These are phyloP conservation scores for Apantesis nais DNA, from an alignment of 2,888 invertebrate species.

Conservation along the genomic window DNA sequence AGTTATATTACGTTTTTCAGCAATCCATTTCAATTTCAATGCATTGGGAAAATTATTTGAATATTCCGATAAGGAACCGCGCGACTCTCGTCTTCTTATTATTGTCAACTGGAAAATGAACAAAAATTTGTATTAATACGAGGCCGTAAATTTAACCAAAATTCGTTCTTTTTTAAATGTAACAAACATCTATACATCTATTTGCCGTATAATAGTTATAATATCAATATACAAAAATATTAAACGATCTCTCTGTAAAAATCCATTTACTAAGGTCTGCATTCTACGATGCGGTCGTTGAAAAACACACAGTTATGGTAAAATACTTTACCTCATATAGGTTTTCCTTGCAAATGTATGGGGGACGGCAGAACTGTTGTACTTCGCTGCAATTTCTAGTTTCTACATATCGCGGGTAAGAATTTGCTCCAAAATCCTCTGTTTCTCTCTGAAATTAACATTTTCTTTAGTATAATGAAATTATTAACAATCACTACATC, in stretches of 20 bases:
- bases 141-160: neutral
- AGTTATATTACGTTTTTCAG: conserved; percentile 57
- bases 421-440: conserved; percentile 57
- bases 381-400: conserved; percentile 60
- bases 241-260: no score
- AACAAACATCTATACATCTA: neutral
- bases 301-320: neutral
- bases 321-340: conserved; percentile 59
- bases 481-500: neutral
- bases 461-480: neutral
- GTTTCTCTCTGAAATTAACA: conserved; percentile 55
- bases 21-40: conserved; percentile 60
- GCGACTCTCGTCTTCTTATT: conserved; percentile 53
- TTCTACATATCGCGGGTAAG: conserved; percentile 62
- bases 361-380: conserved; percentile 53
- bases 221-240: no score
- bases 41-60: conserved; percentile 56
- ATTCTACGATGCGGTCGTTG: no score
- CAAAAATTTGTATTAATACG: neutral
- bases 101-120: conserved; percentile 65
- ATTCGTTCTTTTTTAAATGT: no score
- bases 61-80: conserved; percentile 18
- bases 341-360: conserved; percentile 65
- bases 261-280: neutral
- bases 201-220: neutral